Base-by-base conservation (phyloP, 2,113 vertebrate species). In the Polypterus bichir region DNA sequence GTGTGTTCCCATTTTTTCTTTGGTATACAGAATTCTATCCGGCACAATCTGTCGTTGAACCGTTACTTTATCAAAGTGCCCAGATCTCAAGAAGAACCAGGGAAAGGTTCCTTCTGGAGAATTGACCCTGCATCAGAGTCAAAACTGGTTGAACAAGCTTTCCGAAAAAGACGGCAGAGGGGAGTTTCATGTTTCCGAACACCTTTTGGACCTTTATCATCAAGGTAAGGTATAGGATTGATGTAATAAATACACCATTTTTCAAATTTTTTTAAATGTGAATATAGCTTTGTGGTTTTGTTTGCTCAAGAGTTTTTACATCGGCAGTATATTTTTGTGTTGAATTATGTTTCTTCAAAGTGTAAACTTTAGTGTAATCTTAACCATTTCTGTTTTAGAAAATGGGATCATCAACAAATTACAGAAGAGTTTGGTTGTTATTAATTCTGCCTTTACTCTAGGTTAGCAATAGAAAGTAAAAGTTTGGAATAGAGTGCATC, bases 11-110 rank as follows among this genome's bases (percentile, higher is more conserved):
- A 27, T 27, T 27, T 7, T 61, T 58, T 52, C 63, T 70, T 51
- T 63, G 65, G 65, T 70, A 69, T 57, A 46, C 86, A 99, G 96
- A 99, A 99, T 78, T 99, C 96, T n/a, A 99, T 99, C 78, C 88
- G 96, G 59, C 96, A 99, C 88, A 99, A 99, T 82, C 88, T 99
- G 63, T 99, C 96, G 54, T 81, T 99, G 75, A 99, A 98, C 81
- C 95, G 96, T 59, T 99, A 99, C 79, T 98, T 99, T 65, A 91
- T 99, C 70, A 99, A 99, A 88, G 95, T 99, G 73, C 93, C 96
- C 1, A 92, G 96, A 62, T 98, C 95, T 49, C 96, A 99, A 78
- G 96, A 99, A 62, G 96, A 99, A 77, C 96, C 96, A 0, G 96
- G 96, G 1, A 99, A 99, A 48, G 96, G 96, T 7, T 98, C 95